Percentiles rank a stretch among this genome's conserved stretches.
Conservation (phyloP, 2,113 vertebrate species). For the Pomatorhinus ruficollis region DNA sequence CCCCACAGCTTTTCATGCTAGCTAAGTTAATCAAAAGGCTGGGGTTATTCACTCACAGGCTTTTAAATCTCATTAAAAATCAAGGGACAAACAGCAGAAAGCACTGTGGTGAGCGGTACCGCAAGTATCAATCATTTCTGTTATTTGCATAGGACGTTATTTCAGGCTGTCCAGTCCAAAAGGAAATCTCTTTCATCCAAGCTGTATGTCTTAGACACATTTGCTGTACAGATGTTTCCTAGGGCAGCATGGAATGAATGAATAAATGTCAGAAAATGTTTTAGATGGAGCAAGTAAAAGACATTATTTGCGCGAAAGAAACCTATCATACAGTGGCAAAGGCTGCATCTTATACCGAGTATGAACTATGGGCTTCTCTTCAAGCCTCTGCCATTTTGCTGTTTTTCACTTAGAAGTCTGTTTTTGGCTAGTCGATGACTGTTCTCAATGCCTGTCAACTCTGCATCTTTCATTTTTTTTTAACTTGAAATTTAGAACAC, state of each 20-base stretch:
- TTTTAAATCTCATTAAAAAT: conserved; percentile 38
- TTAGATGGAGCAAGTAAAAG: conserved; percentile 36
- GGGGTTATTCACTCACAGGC: neutral
- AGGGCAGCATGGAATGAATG: conserved; percentile 36
- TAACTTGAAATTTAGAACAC: neutral
- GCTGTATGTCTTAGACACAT: conserved; percentile 59
- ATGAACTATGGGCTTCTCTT: neutral
- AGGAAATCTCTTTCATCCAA: conserved; percentile 64
- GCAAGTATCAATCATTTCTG: conserved; percentile 49
- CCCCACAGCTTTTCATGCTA: conserved; percentile 42
- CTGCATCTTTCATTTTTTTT: neutral
- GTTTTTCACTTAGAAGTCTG: neutral
- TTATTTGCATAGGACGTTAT: conserved; percentile 59
- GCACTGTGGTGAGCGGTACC: conserved; percentile 20
- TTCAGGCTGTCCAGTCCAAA: conserved; percentile 49
- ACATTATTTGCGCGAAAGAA: conserved; percentile 11
- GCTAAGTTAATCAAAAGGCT: conserved; percentile 49
- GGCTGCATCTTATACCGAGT: neutral
- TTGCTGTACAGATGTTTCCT: conserved; percentile 74
- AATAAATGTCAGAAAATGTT: conserved; percentile 48
- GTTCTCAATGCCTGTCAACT: neutral
- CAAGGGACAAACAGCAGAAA: conserved; percentile 21
- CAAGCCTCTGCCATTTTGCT: neutral
- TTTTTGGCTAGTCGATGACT: neutral
- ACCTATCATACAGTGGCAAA: neutral